Evolutionary conservation across 2,888 invertebrate species (phyloP).

Genomic region (Diplolepis rosae): DNA sequence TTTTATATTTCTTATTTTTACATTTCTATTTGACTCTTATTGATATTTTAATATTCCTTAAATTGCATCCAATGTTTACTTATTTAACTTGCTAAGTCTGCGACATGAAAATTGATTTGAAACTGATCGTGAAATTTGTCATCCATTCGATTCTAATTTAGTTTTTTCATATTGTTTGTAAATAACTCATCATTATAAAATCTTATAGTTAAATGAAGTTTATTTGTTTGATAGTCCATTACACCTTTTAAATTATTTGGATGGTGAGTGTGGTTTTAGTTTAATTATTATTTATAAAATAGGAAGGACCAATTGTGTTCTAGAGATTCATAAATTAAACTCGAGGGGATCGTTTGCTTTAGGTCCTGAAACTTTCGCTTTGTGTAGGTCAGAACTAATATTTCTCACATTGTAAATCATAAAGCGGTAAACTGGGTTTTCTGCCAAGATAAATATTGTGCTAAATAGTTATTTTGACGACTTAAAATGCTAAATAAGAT

Average conservation of each 20-base stretch:
- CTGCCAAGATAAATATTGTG: not conserved
- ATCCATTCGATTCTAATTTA: too few species aligned
- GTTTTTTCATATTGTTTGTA: too few species aligned
- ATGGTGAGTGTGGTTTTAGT: too few species aligned
- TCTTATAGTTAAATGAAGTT: too few species aligned
- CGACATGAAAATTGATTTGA: constrained; percentile 16
- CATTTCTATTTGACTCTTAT: not conserved
- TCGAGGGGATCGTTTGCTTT: not conserved
- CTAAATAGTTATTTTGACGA: not conserved
- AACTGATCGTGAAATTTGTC: not conserved
- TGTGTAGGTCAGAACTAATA: not conserved
- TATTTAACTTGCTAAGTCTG: constrained; percentile 2
- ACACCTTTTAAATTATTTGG: too few species aligned
- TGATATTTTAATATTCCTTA: too few species aligned
- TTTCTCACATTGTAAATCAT: constrained; percentile 8
- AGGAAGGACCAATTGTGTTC: not conserved
- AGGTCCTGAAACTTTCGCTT: not conserved
- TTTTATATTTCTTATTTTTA: not conserved
- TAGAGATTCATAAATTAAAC: not conserved
- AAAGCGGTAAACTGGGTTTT: not conserved
- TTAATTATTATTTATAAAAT: too few species aligned
- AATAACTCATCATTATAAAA: too few species aligned
- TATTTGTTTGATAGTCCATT: too few species aligned
- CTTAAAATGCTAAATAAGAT: not conserved
- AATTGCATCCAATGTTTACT: not conserved